phyloP scores from a whole-genome alignment of 2,113 vertebrate genomes.

The Tamias sibiricus region DNA sequence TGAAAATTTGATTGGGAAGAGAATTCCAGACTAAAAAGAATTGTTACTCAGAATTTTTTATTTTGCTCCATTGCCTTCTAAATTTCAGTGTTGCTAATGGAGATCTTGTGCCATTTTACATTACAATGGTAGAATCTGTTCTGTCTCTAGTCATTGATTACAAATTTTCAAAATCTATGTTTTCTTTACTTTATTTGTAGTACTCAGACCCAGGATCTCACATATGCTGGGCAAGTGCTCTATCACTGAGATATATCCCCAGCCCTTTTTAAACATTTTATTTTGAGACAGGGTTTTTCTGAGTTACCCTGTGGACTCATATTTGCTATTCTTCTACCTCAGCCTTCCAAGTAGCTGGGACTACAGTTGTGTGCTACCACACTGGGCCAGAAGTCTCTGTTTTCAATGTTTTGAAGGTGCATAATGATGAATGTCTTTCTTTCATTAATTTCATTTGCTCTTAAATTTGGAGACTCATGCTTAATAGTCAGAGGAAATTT shows the following conservation, averaged over 20 bases:
- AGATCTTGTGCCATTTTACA: not conserved
- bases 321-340: no score
- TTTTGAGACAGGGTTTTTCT: no score
- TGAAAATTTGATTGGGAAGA: not conserved
- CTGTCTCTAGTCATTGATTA: not conserved
- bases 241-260: no score
- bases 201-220: no score
- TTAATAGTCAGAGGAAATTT: not conserved
- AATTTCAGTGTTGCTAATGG: not conserved
- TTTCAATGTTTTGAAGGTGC: constrained; percentile 9
- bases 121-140: not conserved
- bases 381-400: not conserved
- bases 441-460: not conserved
- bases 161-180: not conserved
- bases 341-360: no score
- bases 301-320: no score
- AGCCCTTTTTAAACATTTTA: no score
- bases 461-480: not conserved
- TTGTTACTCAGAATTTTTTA: constrained; percentile 25
- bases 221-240: no score
- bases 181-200: no score
- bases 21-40: constrained; percentile 1
- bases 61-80: not conserved
- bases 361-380: no score
- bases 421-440: not conserved